Evolutionary conservation across 1,140 invertebrate genomes (phyloP).

Genomic region (Drosophila watanabei): DNA sequence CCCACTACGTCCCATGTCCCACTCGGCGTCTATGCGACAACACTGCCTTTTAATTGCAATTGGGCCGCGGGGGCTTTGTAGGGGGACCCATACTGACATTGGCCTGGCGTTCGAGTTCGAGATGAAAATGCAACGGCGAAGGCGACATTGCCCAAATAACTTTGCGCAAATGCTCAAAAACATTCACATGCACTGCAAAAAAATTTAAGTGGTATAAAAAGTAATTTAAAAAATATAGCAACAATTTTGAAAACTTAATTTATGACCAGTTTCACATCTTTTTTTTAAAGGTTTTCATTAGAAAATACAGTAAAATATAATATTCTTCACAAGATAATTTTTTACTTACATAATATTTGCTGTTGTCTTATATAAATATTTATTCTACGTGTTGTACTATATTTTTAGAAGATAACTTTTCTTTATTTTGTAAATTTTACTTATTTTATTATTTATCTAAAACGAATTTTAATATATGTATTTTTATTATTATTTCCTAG

Average conservation of each 20-base stretch:
- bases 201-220: neutral
- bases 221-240: neutral
- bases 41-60: slow-evolving; percentile 34
- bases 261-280: neutral
- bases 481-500: too few species aligned
- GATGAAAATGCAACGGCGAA: slow-evolving; percentile 16
- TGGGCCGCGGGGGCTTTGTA: slow-evolving; percentile 37
- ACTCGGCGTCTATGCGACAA: slow-evolving; percentile 33
- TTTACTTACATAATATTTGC: too few species aligned
- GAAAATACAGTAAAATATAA: too few species aligned
- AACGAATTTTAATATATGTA: too few species aligned
- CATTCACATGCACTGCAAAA: slow-evolving; percentile 28
- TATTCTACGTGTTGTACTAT: too few species aligned
- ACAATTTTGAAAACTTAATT: neutral
- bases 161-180: slow-evolving; percentile 38
- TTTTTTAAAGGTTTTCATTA: too few species aligned
- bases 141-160: slow-evolving; percentile 22
- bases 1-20: slow-evolving; percentile 13
- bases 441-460: too few species aligned
- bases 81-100: slow-evolving; percentile 40
- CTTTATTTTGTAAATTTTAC: too few species aligned
- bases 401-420: too few species aligned
- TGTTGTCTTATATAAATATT: too few species aligned
- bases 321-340: too few species aligned
- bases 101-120: slow-evolving; percentile 8